Conservation (phyloP, 2,888 invertebrate genomes). For the Pomacea canaliculata region DNA sequence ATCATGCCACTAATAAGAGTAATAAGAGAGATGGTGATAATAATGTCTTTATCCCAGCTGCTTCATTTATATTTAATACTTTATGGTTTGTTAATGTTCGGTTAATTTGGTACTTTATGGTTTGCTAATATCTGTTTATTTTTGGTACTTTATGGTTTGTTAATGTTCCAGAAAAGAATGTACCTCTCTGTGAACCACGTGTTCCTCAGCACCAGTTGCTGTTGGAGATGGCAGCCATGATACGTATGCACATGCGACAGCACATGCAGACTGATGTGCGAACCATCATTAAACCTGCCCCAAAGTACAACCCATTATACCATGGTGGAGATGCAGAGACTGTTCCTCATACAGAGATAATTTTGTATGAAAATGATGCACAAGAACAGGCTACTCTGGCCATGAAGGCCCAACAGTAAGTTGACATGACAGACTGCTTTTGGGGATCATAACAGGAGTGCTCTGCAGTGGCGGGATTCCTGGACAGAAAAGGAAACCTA, state of each 20-base stretch:
- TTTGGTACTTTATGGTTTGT: background rate
- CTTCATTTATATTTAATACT: no score
- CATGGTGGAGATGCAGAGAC: constrained; percentile 37
- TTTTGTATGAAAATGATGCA: constrained; percentile 61
- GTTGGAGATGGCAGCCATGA: constrained; percentile 66
- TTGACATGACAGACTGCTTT: background rate
- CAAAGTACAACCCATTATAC: constrained; percentile 57
- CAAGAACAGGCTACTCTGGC: constrained; percentile 43
- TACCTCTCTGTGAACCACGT: constrained; percentile 56
- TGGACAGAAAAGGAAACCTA: background rate
- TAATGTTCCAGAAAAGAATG: constrained; percentile 43
- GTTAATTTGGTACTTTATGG: no score
- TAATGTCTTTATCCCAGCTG: no score
- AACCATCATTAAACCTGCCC: constrained; percentile 60
- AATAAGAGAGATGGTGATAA: no score
- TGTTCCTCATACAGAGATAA: constrained; percentile 65
- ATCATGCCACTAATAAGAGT: no score
- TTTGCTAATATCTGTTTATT: no score
- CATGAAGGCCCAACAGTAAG: constrained; percentile 47
- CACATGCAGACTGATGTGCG: constrained; percentile 61
- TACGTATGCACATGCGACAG: constrained; percentile 61
- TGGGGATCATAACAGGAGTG: background rate
- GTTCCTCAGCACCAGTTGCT: constrained; percentile 66
- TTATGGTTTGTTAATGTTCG: no score
- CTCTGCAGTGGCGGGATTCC: background rate